These are phyloP conservation scores for Ifrita kowaldi DNA, from an alignment of 2,113 vertebrate genomes.

Conservation along the genomic window DNA sequence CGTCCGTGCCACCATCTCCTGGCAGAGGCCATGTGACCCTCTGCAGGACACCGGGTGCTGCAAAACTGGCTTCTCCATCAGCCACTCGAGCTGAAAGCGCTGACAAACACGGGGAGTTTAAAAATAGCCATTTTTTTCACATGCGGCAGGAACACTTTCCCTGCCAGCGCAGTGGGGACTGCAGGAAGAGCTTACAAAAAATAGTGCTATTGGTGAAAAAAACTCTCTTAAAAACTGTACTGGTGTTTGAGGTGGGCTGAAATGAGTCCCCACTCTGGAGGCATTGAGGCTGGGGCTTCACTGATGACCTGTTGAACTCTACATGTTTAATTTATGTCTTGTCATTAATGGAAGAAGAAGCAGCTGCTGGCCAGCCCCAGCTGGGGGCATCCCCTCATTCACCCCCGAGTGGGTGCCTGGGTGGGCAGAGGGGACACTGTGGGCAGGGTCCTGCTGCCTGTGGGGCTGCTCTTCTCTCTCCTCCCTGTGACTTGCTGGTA, in stretches of 20 bases:
- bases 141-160: background rate
- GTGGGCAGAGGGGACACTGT: background rate
- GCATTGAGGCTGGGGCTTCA: background rate
- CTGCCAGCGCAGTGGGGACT: background rate
- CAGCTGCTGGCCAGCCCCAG: background rate
- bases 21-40: background rate
- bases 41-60: background rate
- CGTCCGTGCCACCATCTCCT: background rate
- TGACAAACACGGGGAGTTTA: constrained; percentile 20
- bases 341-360: background rate
- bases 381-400: fast-evolving
- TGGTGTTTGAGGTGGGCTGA: background rate
- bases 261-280: background rate
- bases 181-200: background rate
- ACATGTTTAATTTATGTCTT: background rate
- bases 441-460: background rate
- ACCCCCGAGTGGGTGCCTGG: fast-evolving
- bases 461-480: background rate
- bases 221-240: background rate
- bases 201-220: background rate
- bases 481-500: fast-evolving
- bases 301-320: background rate
- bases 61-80: background rate
- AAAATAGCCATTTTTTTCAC: constrained; percentile 20
- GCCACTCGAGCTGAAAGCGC: background rate